Conservation (phyloP, 2,888 invertebrate genomes). For the Nematopogon swammerdamellus region DNA sequence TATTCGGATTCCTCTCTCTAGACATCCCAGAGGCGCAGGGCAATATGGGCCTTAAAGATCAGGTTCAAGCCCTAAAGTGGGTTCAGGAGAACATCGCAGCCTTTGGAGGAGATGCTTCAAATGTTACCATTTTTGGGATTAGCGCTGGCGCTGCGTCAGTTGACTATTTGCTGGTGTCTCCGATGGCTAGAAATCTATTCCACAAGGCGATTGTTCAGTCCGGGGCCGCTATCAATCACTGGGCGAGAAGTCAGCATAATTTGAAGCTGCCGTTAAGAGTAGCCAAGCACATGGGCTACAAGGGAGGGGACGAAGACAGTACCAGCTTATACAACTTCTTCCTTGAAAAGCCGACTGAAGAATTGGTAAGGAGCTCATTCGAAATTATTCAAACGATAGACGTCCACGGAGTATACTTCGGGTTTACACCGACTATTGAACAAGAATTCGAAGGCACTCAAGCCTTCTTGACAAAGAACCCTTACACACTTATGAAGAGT, state of each 20-base stretch:
- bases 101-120: slow-evolving; percentile 27
- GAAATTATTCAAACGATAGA: slow-evolving; percentile 5
- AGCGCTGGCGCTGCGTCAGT: slow-evolving; percentile 28
- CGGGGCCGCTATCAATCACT: slow-evolving; percentile 26
- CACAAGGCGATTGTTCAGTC: slow-evolving; percentile 31
- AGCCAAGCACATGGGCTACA: slow-evolving; percentile 19
- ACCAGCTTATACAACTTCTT: slow-evolving; percentile 18
- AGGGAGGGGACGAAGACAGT: slow-evolving; percentile 12
- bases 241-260: slow-evolving; percentile 23
- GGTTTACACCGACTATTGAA: slow-evolving; percentile 29
- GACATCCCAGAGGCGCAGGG: slow-evolving; percentile 28
- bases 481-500: slow-evolving; percentile 28
- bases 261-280: slow-evolving; percentile 16
- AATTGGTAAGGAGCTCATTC: neutral
- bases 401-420: slow-evolving; percentile 17
- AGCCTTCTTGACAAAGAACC: slow-evolving; percentile 24
- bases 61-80: slow-evolving; percentile 30
- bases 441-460: slow-evolving; percentile 21
- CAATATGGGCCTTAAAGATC: slow-evolving; percentile 37
- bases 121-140: slow-evolving; percentile 27
- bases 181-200: slow-evolving; percentile 23
- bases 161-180: slow-evolving; percentile 26
- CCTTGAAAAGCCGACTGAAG: slow-evolving; percentile 12
- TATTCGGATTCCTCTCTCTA: slow-evolving; percentile 32
- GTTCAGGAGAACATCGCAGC: slow-evolving; percentile 24